phyloP scores from a whole-genome alignment of 1,140 invertebrate species.

The Drosophila simulans region DNA sequence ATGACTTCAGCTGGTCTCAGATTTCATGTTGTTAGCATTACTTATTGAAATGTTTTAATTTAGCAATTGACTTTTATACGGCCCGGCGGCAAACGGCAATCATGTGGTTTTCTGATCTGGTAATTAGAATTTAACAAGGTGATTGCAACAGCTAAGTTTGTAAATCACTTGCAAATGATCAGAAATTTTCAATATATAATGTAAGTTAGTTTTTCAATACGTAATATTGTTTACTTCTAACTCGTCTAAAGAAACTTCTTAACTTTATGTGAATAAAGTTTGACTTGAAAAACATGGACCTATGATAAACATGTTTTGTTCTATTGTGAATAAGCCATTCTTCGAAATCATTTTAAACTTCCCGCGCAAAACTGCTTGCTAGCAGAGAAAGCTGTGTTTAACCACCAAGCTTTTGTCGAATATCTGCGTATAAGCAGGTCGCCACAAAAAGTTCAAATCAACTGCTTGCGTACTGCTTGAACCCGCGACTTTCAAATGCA shows the following conservation, averaged over 20 bases:
- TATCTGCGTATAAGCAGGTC: background rate
- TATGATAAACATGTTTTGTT: too few relatives aligned
- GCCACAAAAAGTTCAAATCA: background rate
- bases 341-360: background rate
- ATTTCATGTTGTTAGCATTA: conserved; percentile 60
- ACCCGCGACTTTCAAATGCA: background rate
- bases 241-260: too few relatives aligned
- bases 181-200: too few relatives aligned
- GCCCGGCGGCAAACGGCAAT: conserved; percentile 10
- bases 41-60: conserved; percentile 75
- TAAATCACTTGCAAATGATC: background rate
- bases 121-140: conserved; percentile 20
- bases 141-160: too few relatives aligned
- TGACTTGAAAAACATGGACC: too few relatives aligned
- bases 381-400: background rate
- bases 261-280: too few relatives aligned
- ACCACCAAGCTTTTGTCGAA: background rate
- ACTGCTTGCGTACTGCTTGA: conserved; percentile 11
- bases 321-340: background rate
- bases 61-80: conserved; percentile 56
- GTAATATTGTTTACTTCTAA: too few relatives aligned
- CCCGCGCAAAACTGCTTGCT: conserved; percentile 18
- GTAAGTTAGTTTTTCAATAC: too few relatives aligned
- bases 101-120: conserved; percentile 15
- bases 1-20: conserved; percentile 23